Base-by-base conservation (phyloP, 2,797 vertebrate genomes). In the Hydrolagus colliei region DNA sequence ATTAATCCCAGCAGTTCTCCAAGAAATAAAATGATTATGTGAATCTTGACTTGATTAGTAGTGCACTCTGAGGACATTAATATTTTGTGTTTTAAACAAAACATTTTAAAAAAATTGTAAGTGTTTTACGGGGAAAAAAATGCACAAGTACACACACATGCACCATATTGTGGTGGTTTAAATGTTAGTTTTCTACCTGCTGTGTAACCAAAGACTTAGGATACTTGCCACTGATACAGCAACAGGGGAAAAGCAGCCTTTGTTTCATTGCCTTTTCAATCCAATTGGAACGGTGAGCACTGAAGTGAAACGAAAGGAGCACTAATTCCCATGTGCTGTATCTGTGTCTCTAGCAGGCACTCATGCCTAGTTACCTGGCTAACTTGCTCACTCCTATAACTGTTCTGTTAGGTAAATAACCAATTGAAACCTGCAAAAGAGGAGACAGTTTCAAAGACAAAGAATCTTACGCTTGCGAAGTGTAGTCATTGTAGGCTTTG, bases 371-470 rank as follows among this genome's bases (percentile, higher is more conserved):
- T 89, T 89, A 89, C 88, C 88, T 91, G 87, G 88, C 88, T 89
- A 90, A 88, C 76, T 89, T 62, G 88, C 86, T 90, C 89, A 87
- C 86, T 90, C 88, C 89, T 90, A 91, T 89, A 89, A 88, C 89
- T 88, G 86, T 85, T 88, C 89, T 90, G 85, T 87, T 82, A 86
- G 89, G 85, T 88, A 89, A 89, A 88, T 89, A 90, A 90, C 89
- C 88, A 88, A 88, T 86, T 89, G 91, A 91, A 87, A 89, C 89
- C 88, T 90, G 89, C 77, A 89, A 90, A 89, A 87, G 62, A 86
- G 73, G 80, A 88, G 88, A 90, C 87, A 88, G 87, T 88, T 87
- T 87, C 87, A 87, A 86, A 14, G 65, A 18, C 65, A 84, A 35
- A 52, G 65, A 84, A 71, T 84, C 62, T 65, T 65, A 65, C 59